Conservation (phyloP, 2,797 vertebrate species). For the Sciurus carolinensis region DNA sequence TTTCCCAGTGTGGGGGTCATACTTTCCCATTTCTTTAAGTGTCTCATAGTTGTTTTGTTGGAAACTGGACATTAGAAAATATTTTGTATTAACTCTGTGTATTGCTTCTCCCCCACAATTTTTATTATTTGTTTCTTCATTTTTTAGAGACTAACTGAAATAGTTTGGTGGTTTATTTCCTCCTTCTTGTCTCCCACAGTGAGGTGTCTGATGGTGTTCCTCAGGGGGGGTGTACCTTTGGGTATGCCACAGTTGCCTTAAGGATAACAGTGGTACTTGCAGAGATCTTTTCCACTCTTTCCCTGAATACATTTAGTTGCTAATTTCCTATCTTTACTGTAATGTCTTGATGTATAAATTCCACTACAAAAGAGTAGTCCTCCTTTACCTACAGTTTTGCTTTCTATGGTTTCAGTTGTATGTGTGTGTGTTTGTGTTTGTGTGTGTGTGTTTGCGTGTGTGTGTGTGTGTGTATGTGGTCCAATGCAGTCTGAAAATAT, state of each 20-base stretch:
- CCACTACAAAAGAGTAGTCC: background rate
- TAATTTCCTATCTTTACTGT: background rate
- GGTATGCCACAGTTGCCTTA: background rate
- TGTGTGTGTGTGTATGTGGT: too few relatives aligned
- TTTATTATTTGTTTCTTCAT: background rate
- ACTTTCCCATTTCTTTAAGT: background rate
- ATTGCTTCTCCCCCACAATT: background rate
- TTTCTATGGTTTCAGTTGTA: background rate
- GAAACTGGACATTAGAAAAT: conserved; percentile 13
- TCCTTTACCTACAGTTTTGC: background rate
- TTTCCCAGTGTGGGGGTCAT: background rate
- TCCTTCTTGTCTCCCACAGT: background rate
- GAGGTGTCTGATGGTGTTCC: background rate
- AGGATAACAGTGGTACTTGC: background rate
- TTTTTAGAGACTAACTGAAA: conserved; percentile 2
- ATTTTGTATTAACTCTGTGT: background rate
- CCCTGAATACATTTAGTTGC: background rate
- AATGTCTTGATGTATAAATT: background rate
- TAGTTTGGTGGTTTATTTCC: background rate
- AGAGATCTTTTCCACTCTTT: background rate
- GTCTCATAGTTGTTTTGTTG: background rate
- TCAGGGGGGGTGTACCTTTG: background rate
- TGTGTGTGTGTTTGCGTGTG: too few relatives aligned
- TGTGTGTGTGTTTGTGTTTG: too few relatives aligned
- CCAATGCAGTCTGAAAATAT: too few relatives aligned